Evolutionary conservation across 2,797 vertebrate species (phyloP), one percentile per base, ranked within the genome.

Genomic region (Micromesistius poutassou): DNA sequence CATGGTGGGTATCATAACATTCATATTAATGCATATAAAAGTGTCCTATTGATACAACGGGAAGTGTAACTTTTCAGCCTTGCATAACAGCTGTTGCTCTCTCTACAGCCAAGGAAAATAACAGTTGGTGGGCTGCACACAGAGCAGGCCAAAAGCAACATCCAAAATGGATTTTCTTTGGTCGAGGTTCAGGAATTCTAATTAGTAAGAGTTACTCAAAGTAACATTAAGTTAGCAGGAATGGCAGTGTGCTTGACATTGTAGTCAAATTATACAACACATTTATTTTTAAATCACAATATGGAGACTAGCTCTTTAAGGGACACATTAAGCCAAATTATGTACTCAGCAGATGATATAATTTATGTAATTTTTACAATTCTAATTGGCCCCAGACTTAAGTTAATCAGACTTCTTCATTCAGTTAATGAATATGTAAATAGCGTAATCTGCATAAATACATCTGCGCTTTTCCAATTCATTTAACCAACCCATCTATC

Each of bases 371-470:
- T 68, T 28, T 68, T 28, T 68, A 68, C 62, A 28, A 68, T 68
- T 30, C 62, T 68, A 68, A 68, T 68, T 68, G 62, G n/a, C 25
- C 62, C 62, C 62, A 68, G 25, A 68, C 62, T 68, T 68, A 68
- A 68, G 25, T 68, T 68, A 68, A 68, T 68, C 62, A 68, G 62
- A 28, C 62, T 68, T 28, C 62, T 68, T 68, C 62, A 68, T 68
- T 68, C 62, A 68, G 62, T 68, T 68, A 68, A 68, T 68, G 62
- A 68, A 68, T 68, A 68, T 68, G 62, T 68, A 68, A 68, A 68
- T 68, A 68, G 8, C 9, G 62, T 9, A 68, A 68, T 68, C n/a
- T 68, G 25, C 62, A 68, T 68, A 68, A 68, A n/a, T 62, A 68
- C n/a, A 68, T 68, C 62, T 68, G 9, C 0, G 25, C 62, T 68